Conservation (phyloP, 1,140 invertebrate species). For the Conus betulinus region DNA sequence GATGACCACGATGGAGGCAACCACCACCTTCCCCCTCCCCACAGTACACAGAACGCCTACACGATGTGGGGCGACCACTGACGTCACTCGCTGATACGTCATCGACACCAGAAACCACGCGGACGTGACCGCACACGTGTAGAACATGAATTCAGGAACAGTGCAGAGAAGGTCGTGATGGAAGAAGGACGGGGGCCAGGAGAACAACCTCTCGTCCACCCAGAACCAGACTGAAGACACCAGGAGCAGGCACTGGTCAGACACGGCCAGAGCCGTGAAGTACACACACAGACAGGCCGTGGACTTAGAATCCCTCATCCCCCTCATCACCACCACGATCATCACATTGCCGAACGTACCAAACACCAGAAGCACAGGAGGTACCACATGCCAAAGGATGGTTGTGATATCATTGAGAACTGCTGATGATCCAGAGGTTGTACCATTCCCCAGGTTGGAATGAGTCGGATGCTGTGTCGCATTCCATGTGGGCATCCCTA, state of each 20-base stretch:
- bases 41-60: neutral
- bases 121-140: neutral
- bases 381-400: neutral
- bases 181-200: neutral
- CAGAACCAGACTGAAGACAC: neutral
- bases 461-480: too few relatives aligned
- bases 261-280: constrained; percentile 14
- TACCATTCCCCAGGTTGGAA: too few relatives aligned
- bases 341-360: constrained; percentile 14
- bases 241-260: neutral
- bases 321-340: constrained; percentile 1
- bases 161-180: neutral
- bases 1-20: neutral
- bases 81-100: constrained; percentile 19
- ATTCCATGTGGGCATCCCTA: too few relatives aligned
- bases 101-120: neutral
- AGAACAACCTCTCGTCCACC: neutral
- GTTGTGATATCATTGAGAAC: neutral
- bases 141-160: neutral
- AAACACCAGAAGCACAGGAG: neutral
- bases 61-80: neutral
- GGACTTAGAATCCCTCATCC: neutral
- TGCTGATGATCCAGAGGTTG: neutral
- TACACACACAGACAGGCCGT: neutral
- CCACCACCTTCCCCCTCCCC: neutral